These are phyloP conservation scores for Coremacera marginata DNA, from an alignment of 2,888 invertebrate genomes.

Conservation along the genomic window DNA sequence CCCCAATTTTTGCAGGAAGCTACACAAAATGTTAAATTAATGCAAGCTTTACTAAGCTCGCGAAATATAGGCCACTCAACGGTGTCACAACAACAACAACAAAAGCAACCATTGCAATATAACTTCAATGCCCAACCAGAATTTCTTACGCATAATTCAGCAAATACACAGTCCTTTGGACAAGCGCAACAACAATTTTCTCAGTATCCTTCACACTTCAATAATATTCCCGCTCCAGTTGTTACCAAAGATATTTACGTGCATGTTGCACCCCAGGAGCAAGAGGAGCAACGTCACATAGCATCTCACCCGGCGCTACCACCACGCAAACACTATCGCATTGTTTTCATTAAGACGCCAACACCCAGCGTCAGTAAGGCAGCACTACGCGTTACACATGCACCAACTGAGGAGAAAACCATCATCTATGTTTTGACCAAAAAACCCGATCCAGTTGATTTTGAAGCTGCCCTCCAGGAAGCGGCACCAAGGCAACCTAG, in stretches of 20 bases:
- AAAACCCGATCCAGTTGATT: conserved; percentile 63
- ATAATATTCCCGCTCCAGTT: conserved; percentile 47
- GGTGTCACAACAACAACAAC: conserved; percentile 36
- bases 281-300: conserved; percentile 53
- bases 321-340: conserved; percentile 66
- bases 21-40: conserved; percentile 53
- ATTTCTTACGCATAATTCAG: conserved; percentile 32
- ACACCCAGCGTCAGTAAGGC: conserved; percentile 54
- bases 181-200: conserved; percentile 43
- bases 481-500: conserved; percentile 61
- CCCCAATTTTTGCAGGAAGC: conserved; percentile 57
- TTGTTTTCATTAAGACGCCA: conserved; percentile 68
- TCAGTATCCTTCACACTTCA: conserved; percentile 31
- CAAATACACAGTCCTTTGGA: conserved; percentile 12
- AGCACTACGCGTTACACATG: conserved; percentile 58
- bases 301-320: conserved; percentile 54
- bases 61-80: conserved; percentile 35
- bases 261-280: conserved; percentile 66
- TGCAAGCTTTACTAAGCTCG: conserved; percentile 49
- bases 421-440: conserved; percentile 68
- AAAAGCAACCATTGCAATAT: conserved; percentile 12
- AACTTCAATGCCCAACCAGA: conserved; percentile 32
- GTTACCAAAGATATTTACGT: conserved; percentile 68
- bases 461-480: conserved; percentile 62
- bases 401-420: conserved; percentile 66